Conservation (phyloP, 2,797 vertebrate genomes). For the Crenuchus spilurus region DNA sequence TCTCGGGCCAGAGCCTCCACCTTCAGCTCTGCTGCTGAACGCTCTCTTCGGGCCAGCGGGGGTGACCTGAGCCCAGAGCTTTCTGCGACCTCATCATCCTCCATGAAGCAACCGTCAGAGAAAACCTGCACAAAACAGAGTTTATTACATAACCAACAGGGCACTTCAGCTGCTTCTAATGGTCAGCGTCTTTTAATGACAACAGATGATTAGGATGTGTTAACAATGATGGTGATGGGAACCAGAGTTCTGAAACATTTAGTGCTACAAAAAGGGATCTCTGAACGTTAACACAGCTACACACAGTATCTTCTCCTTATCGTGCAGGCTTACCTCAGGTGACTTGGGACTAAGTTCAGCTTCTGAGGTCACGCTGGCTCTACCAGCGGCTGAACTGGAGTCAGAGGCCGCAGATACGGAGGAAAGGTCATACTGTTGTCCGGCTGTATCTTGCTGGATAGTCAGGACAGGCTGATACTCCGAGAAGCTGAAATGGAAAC, state of each 20-base stretch:
- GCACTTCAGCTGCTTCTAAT: no score
- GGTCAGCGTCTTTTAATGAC: no score
- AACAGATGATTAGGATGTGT: no score
- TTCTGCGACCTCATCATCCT: constrained; percentile 48
- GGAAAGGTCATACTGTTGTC: neutral
- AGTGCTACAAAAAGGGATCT: no score
- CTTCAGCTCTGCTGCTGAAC: constrained; percentile 81
- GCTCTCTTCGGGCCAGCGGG: constrained; percentile 69
- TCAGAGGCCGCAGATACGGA: constrained; percentile 13
- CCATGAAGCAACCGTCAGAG: neutral
- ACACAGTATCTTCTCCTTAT: no score
- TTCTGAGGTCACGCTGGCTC: neutral
- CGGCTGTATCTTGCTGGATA: neutral
- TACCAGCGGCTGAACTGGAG: neutral
- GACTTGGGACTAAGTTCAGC: neutral
- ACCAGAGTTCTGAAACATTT: no score
- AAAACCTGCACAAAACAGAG: no score
- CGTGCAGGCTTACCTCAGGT: no score
- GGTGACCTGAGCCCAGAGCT: constrained; percentile 60
- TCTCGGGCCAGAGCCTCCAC: constrained; percentile 85
- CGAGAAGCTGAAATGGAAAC: constrained; percentile 14
- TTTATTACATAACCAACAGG: no score
- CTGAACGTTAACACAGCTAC: no score
- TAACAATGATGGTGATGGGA: no score
- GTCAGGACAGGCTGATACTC: neutral